Evolutionary conservation across 2,888 invertebrate species (phyloP), one percentile per base, ranked within the genome.

Genomic region (Brachypalpus laphriformis): DNA sequence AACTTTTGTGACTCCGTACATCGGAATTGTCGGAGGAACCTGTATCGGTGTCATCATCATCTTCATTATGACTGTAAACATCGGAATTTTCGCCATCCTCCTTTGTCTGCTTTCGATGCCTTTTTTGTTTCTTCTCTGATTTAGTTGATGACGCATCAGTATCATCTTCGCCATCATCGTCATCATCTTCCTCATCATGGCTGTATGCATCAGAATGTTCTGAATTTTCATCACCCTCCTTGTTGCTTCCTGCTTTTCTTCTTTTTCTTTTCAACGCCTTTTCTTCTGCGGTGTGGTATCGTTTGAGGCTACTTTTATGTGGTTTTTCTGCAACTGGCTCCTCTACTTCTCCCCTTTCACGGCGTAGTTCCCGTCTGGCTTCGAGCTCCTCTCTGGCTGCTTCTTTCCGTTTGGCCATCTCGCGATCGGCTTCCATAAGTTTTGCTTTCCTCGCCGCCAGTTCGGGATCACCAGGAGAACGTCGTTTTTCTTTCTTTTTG

Each of bases 401-500:
- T 90, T 96, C 95, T 91, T 96, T 96, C 70, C 96, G 94, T 87
- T 96, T 94, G 2, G 95, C 95, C 94, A 95, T 96, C 92, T 97
- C 92, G 31, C 96, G 93, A 89, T 95, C 96, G 93, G 96, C 96
- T 91, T 95, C 95, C 82, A 96, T 90, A 56, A 96, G 91, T 89
- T 94, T 94, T 86, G 95, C 94, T 88, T 94, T 94, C 88, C 96
- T 92, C 90, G 94, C 91, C 92, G 93, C 87, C 90, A 93, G 89
- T 91, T 94, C 92, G 89, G 93, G 89, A 93, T 91, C 90, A 90
- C 92, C 87, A 89, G 91, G 87, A 11, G 87, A 81, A 31, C 88
- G 88, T 2, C 88, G 88, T 8, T 89, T 89, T 9, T 87, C 56
- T 11, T 82, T 81, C 2, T 91, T 91, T 28, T 91, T 90, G 78